Percentiles rank a stretch among this genome's conserved stretches.
Evolutionary conservation across 2,797 vertebrate genomes (phyloP).

Genomic region (Mus minutoides): DNA sequence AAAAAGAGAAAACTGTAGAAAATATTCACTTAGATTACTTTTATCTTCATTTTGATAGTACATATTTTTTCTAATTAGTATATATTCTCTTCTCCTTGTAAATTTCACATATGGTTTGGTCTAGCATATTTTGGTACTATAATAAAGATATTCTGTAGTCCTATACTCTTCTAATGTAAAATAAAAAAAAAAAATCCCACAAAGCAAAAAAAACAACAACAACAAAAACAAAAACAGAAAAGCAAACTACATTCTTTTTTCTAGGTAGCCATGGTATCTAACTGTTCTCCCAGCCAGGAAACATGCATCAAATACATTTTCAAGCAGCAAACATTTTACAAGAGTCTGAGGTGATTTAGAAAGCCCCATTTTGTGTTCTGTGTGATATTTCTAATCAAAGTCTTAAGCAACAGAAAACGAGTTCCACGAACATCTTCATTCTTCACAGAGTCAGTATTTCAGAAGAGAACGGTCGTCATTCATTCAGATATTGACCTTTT

Average conservation of each 20-base stretch:
- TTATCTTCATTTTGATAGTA: background rate
- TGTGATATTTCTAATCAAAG: background rate
- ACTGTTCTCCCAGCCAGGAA: background rate
- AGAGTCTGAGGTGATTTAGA: background rate
- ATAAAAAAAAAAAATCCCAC: background rate
- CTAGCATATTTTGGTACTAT: background rate
- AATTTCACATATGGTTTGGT: background rate
- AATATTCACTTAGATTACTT: background rate
- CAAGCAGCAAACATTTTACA: background rate
- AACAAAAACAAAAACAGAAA: background rate
- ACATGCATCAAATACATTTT: background rate
- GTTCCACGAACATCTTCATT: background rate
- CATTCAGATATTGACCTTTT: background rate
- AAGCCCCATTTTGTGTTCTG: background rate
- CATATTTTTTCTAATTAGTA: background rate
- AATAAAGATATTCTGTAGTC: background rate
- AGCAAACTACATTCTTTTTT: background rate
- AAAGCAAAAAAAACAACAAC: too few relatives aligned
- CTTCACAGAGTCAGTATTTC: background rate
- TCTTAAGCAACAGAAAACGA: background rate
- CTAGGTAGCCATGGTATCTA: background rate
- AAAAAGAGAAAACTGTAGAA: background rate
- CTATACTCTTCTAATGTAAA: background rate
- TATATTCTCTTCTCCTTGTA: background rate
- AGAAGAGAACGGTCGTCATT: background rate